Percentiles rank a stretch among this genome's conserved stretches.
phyloP scores from a whole-genome alignment of 2,888 invertebrate species.

The Prenolepis imparis region DNA sequence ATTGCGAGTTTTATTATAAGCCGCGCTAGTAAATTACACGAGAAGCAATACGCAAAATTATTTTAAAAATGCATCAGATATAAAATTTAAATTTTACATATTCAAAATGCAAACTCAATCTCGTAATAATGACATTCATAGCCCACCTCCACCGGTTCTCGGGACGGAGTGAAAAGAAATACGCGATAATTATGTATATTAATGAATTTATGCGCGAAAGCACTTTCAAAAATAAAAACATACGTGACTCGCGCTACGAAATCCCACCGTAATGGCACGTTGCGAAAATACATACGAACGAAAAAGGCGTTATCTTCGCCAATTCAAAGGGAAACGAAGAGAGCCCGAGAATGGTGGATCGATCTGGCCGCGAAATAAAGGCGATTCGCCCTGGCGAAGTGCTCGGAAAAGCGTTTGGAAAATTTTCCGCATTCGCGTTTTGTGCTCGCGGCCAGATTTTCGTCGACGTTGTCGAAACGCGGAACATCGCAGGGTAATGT shows the following conservation, averaged over 20 bases:
- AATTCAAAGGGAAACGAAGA: background rate
- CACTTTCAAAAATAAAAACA: background rate
- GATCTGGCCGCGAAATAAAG: background rate
- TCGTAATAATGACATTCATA: constrained; percentile 10
- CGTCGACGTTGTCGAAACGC: constrained; percentile 28
- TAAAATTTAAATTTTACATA: constrained; percentile 15
- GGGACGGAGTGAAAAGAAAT: background rate
- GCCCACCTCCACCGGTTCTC: background rate
- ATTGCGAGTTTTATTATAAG: background rate
- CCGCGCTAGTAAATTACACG: background rate
- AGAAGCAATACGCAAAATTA: background rate
- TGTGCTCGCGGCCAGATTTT: constrained; percentile 24
- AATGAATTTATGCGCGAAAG: constrained; percentile 8
- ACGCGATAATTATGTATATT: constrained; percentile 1
- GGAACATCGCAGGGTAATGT: constrained; percentile 43
- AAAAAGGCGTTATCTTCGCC: background rate
- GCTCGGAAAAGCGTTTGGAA: background rate
- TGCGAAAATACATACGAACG: background rate
- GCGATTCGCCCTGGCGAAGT: background rate
- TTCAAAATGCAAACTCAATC: background rate
- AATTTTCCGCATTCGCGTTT: background rate
- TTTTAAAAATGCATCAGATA: background rate
- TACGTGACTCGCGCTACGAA: background rate
- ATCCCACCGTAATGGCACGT: background rate
- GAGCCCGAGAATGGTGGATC: background rate